Evolutionary conservation across 2,797 vertebrate species (phyloP), one percentile per base, ranked within the genome.

Genomic region (Fistularia tabacaria): DNA sequence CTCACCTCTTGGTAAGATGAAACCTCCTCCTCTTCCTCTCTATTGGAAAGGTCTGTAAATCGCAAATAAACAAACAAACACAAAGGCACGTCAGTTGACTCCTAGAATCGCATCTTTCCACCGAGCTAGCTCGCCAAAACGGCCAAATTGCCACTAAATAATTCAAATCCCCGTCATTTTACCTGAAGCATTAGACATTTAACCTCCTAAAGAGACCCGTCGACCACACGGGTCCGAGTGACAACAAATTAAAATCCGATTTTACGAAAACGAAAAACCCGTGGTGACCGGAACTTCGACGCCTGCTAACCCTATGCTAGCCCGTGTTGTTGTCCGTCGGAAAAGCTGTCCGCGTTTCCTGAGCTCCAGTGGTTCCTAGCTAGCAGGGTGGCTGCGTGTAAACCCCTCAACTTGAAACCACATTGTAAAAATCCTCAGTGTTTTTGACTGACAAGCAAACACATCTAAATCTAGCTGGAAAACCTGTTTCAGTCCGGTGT

Each of bases 181-280:
- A 92, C 90, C 90, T 88, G 85, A 46, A 64, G 81, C 45, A 51
- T 86, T 81, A 79, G 90, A 91, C 90, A 92, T 92, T 62, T 87
- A 88, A 77, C 49, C 80, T 74, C 49, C 51, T 80, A 12, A 45
- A 47, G 38, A 53, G 38, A 40, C 50, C 61, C 40, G 62, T 53
- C 8, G 42, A 54, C 14, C 41, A 62, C 46, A 62, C 61, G 3
- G 38, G 25, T 25, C 12, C 9, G 1, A 40, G 1, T 54, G 62
- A 56, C 62, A 74, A 50, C 7, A 1, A 0, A 3, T 54, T 8
- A 25, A 40, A 58, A 46, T 11, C 7, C 1, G 4, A 25, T 41
- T 49, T 41, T 3, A 37, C 13, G 0, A 50, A 45, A 45, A 15
- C 5, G 46, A 9, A 38, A 43, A 25, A 25, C 25, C 25, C 25